Evolutionary conservation across 2,113 vertebrate genomes (phyloP).

Genomic region (Rynchops niger): DNA sequence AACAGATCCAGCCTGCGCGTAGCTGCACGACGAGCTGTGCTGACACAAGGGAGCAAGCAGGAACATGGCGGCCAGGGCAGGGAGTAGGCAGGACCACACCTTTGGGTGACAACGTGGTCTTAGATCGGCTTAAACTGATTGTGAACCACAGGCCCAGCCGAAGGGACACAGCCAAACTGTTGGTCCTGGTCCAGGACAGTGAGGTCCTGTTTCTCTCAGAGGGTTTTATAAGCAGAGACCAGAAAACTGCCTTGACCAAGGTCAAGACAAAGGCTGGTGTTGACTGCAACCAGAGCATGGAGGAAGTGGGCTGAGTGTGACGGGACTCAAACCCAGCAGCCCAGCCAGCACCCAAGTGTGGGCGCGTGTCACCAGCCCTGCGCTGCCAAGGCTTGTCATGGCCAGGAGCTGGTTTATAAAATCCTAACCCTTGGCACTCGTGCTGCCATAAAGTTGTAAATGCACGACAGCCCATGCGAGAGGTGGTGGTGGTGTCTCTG

Average conservation of each 20-base stretch:
- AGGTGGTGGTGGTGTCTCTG: not conserved
- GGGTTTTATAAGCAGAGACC: not conserved
- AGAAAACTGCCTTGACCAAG: not conserved
- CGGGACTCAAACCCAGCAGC: not conserved
- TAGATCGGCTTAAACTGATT: not conserved
- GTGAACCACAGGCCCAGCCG: not conserved
- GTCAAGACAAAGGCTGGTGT: not conserved
- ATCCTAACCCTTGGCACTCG: not conserved
- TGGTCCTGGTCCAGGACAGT: not conserved
- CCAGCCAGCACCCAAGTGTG: not conserved
- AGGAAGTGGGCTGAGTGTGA: not conserved
- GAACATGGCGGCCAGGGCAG: not conserved
- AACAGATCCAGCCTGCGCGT: not conserved
- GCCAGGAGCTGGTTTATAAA: not conserved
- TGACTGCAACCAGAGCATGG: not conserved
- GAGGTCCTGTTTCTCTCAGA: not conserved
- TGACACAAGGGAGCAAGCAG: not conserved
- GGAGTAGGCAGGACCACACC: not conserved
- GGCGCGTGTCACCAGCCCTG: not conserved
- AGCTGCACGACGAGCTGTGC: not conserved
- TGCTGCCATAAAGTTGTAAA: not conserved
- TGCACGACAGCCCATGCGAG: accelerated
- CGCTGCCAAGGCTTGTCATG: not conserved
- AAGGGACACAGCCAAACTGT: not conserved
- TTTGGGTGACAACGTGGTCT: not conserved